Percentiles rank a stretch among this genome's conserved stretches.
These are phyloP conservation scores for Macropis europaea DNA, from an alignment of 2,888 invertebrate species.

Conservation along the genomic window DNA sequence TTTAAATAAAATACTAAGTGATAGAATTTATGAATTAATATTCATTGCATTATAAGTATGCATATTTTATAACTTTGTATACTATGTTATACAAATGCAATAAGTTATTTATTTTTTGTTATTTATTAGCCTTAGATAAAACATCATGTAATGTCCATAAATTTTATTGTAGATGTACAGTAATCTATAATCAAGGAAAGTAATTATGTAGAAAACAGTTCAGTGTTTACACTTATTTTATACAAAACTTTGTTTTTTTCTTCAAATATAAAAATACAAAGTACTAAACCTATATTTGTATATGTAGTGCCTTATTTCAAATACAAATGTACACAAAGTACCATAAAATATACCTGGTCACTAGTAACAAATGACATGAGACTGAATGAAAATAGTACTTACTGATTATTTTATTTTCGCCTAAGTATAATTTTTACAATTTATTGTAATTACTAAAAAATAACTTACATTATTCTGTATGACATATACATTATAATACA, in stretches of 20 bases:
- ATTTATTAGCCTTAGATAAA: too few species aligned
- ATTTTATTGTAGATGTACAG: neutral
- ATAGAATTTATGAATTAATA: neutral
- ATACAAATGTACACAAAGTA: neutral
- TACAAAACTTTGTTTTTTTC: constrained; percentile 11
- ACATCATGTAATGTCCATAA: neutral
- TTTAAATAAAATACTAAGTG: neutral
- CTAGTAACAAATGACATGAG: constrained; percentile 11
- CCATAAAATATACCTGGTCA: neutral
- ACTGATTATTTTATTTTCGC: constrained; percentile 5
- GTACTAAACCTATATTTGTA: neutral
- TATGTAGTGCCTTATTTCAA: neutral
- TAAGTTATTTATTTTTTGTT: too few species aligned
- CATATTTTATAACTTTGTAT: too few species aligned
- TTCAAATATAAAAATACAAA: constrained; percentile 2
- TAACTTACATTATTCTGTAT: constrained; percentile 19
- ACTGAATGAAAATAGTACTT: constrained; percentile 2
- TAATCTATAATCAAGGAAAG: neutral
- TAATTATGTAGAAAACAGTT: neutral
- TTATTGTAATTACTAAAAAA: constrained; percentile 17
- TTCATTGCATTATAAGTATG: neutral
- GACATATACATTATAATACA: constrained; percentile 5
- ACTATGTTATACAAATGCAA: too few species aligned
- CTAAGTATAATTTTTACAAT: constrained; percentile 7
- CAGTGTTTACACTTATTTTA: neutral